Base-by-base conservation (phyloP, 2,888 invertebrate genomes). In the Hecatera dysodea region DNA sequence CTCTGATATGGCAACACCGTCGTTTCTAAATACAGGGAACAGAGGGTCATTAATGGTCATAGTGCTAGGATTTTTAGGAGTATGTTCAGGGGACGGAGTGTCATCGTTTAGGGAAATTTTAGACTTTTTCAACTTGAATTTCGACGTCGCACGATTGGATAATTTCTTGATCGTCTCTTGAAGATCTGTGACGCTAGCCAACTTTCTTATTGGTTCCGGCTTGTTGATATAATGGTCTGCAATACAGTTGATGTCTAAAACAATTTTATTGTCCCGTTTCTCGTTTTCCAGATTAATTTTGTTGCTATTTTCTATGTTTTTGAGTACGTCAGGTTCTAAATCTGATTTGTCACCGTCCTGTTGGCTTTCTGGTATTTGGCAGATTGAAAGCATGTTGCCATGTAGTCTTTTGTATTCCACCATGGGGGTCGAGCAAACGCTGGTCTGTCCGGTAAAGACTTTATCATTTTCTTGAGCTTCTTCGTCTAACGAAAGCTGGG, bases 1-100 rank as follows among this genome's bases (percentile, higher is more conserved):
- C 78, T 97, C 97, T 0, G 98, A 98, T 70, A 92, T 97, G 8
- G 97, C 97, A 60, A 97, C 96, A 0, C 98, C 98, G 81, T 98
- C 97, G 72, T 96, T 96, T 87, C 97, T 97, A 84, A 98, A 98
- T 29, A 98, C 97, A 0, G 98, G 98, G 94, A 97, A 98, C 73
- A 96, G 96, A 1, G 98, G 98, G 91, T 98, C 98, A 56, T 97
- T 97, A 66, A 98, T 98, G 0, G 98, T 98, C 88, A 97, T 97
- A 39, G 96, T 97, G 68, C 96, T 96, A 48, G 94, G 93, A 57
- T 92, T 94, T 71, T 93, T 93, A 3, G 87, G 73, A 46, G 90
- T 75, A n/a, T 87, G 88, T 59, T 94, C 94, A 2, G 93, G 92
- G 0, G 93, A 90, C 2, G 92, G 91, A 1, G 90, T 72, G 50